Evolutionary conservation across 2,797 vertebrate species (phyloP), one percentile per base, ranked within the genome.

Genomic region (Malurus splendens): DNA sequence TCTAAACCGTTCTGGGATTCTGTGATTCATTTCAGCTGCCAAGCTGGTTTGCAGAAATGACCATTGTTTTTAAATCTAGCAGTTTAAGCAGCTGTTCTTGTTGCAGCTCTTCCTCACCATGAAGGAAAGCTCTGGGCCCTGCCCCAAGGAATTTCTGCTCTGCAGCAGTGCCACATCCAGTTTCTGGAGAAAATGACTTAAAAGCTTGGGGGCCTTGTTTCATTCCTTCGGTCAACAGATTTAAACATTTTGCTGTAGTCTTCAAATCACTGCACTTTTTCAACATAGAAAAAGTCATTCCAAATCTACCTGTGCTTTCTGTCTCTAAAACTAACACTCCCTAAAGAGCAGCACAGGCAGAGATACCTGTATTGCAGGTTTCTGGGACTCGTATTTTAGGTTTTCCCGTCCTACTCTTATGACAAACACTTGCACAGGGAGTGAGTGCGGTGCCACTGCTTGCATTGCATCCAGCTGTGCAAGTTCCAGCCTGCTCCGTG

Each of bases 341-440:
- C 82, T 66, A 19, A 77, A 50, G 45, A 81, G 67, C 73, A 66
- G 52, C 20, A 8, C 76, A 86, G 62, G 89, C 42, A 36, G 92
- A 83, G 87, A 87, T 92, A 87, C 93, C 94, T 90, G 90, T 94
- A 95, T 81, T 81, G 93, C 95, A 91, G 67, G 92, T 93, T 95
- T 87, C 89, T 87, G 87, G 85, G 93, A 86, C 94, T 83, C 2
- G 90, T 90, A 66, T 94, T 90, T 94, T 93, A 90, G 77, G 82
- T 93, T 95, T 83, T 79, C 94, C 82, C 20, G 0, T 93, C 85
- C 77, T 87, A 0, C 76, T 93, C 67, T 41, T 81, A 92, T 61
- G 90, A 92, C 90, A 92, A 95, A 89, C 79, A 23, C 90, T 89
- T 13, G 65, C 65, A 24, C 7, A 0, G 89, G 55, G 95, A 92